These are phyloP conservation scores for Bostrychus sinensis DNA, from an alignment of 2,113 vertebrate species.

Conservation along the genomic window DNA sequence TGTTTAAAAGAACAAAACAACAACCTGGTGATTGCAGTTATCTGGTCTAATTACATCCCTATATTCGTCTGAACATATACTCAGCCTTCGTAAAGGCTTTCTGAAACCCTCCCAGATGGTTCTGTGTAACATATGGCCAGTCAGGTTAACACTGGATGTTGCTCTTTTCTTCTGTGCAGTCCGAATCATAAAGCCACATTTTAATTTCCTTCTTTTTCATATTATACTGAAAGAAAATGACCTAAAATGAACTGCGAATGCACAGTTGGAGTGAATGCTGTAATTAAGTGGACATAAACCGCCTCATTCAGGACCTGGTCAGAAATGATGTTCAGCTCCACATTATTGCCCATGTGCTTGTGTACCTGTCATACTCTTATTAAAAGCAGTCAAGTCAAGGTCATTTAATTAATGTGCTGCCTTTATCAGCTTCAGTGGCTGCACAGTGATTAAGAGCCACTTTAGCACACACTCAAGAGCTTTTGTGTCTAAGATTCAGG, in stretches of 20 bases:
- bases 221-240: neutral
- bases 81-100: too few relatives aligned
- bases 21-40: too few relatives aligned
- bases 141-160: neutral
- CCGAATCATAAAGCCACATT: neutral
- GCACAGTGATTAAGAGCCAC: slow-evolving; percentile 60
- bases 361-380: slow-evolving; percentile 55
- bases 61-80: too few relatives aligned
- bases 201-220: neutral
- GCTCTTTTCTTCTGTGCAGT: neutral
- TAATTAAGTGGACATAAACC: slow-evolving; percentile 1
- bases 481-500: slow-evolving; percentile 43
- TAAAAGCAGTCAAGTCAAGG: slow-evolving; percentile 66
- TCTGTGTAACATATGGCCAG: neutral
- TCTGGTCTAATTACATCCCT: too few relatives aligned
- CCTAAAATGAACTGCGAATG: neutral
- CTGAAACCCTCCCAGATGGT: too few relatives aligned
- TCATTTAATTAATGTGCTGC: slow-evolving; percentile 71
- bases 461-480: slow-evolving; percentile 60
- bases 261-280: neutral
- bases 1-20: too few relatives aligned
- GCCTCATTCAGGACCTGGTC: neutral
- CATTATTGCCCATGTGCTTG: slow-evolving; percentile 18
- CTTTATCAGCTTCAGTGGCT: slow-evolving; percentile 63
- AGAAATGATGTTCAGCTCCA: too few relatives aligned